Base-by-base conservation (phyloP, 2,888 invertebrate genomes). In the Artemia sp. region DNA sequence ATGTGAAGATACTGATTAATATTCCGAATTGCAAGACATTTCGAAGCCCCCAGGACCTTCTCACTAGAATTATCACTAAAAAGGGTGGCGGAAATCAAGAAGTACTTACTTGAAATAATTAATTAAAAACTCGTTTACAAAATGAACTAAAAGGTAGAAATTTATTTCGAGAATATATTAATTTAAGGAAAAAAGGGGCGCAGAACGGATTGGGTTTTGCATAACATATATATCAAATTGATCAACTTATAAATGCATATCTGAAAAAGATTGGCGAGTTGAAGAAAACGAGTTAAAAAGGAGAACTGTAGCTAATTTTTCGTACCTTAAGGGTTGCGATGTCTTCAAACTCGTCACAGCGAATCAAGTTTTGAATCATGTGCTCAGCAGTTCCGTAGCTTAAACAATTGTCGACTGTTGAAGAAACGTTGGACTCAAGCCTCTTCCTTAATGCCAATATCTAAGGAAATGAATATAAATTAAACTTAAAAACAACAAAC, bases 261-360 rank as follows among this genome's bases (percentile, higher is more conserved):
- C 19, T 19, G 19, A 38, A 38, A 38, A 38, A 38, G 38, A 3
- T 38, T 38, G 38, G 6, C 6, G 38, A 38, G 38, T 38, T 38
- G 38, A 38, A 38, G n/a, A 12, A 12, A 24, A 12, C 67, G 51
- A 51, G 66, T 50, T 4, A 24, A 74, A 75, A 38, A 38, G 38
- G 38, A 38, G 38, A 38, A 38, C 38, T 38, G 38, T 6, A 2
- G 38, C 5, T 38, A 5, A 38, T 38, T 38, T 38, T 38, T 19
- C 19, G 73, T 77, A 83, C 81, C 78, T 81, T 80, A 73, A 85
- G 85, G 75, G 93, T 94, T 72, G 95, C 93, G 76, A 95, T 91
- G 77, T 92, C 91, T 81, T 93, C 92, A 84, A 95, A 92, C 77
- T 92, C 92, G 81, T 95, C 95, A 82, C 94, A 94, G 81, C 94